Evolutionary conservation across 2,113 vertebrate genomes (phyloP), one percentile per base, ranked within the genome.

Genomic region (Myiopsitta monachus): DNA sequence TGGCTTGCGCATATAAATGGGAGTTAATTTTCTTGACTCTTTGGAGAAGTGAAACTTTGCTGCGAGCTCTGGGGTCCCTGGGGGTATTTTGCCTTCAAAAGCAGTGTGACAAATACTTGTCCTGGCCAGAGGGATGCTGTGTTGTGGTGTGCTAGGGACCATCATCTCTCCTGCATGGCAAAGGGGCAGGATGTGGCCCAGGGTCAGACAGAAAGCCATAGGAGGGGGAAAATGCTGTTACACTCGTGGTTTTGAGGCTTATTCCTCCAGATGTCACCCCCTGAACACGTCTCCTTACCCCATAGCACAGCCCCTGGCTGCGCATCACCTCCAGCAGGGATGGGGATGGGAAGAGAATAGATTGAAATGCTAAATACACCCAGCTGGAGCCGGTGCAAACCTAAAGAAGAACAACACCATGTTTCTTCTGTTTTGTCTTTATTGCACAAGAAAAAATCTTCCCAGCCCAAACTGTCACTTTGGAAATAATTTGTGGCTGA

Each of bases 351-450:
- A 47, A 86, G 21, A 23, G 73, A 81, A 82, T 47, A 49, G 74
- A 80, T 87, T 47, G 88, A 90, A 95, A 79, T 3, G 5, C 77
- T 84, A 82, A 96, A 87, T 69, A 81, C 43, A 67, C 82, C 67
- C 78, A 95, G 90, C 73, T 87, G 83, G 87, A 92, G 90, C 90
- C 5, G 6, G 90, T 90, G 94, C 85, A 92, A 89, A 54, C 68
- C 87, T 61, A 26, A 19, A 79, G 81, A 74, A 85, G 91, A 26
- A 33, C 87, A 93, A 76, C 77, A 87, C 44, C 79, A 66, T 73
- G 86, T 96, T 97, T 95, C 75, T 94, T 93, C 91, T 96, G 87
- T 96, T 96, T 97, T 97, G 94, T 93, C 94, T 95, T 95, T 97
- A 92, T 94, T 97, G 88, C 94, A 94, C 76, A 87, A 83, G 93